Evolutionary conservation across 2,888 invertebrate genomes (phyloP).

Genomic region (Panopea generosa): DNA sequence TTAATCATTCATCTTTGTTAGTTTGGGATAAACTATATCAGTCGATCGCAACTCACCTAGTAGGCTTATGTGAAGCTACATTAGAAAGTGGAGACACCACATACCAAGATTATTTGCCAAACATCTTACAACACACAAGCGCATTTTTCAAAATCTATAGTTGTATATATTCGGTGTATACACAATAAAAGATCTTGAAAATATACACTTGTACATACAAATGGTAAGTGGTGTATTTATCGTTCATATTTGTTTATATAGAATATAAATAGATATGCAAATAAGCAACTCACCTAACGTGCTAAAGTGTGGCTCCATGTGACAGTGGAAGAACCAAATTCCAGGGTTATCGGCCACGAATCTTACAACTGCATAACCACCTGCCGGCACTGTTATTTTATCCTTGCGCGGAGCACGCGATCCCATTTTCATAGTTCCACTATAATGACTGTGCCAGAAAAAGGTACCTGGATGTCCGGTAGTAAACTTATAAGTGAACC

Average conservation of each 20-base stretch:
- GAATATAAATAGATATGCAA: constrained; percentile 19
- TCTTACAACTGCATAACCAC: constrained; percentile 77
- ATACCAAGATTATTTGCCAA: too few species aligned
- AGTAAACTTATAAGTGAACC: constrained; percentile 66
- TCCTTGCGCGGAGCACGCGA: constrained; percentile 58
- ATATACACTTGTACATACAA: neutral
- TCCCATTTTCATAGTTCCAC: constrained; percentile 59
- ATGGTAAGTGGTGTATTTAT: neutral
- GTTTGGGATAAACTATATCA: constrained; percentile 12
- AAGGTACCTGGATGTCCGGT: constrained; percentile 66
- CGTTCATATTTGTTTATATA: neutral
- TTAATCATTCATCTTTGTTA: neutral
- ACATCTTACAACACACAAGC: too few species aligned
- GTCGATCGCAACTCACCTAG: constrained; percentile 13
- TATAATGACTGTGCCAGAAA: constrained; percentile 70
- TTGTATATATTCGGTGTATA: too few species aligned
- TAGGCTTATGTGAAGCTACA: too few species aligned
- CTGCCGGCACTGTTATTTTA: too few species aligned
- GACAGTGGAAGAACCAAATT: constrained; percentile 78
- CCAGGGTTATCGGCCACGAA: constrained; percentile 79
- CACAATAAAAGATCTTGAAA: too few species aligned
- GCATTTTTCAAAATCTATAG: too few species aligned
- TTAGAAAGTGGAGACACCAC: too few species aligned
- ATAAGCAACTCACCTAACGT: constrained; percentile 24
- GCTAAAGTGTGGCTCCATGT: constrained; percentile 69